Evolutionary conservation across 2,888 invertebrate species (phyloP).

Genomic region (Synanthedon tipuliformis): DNA sequence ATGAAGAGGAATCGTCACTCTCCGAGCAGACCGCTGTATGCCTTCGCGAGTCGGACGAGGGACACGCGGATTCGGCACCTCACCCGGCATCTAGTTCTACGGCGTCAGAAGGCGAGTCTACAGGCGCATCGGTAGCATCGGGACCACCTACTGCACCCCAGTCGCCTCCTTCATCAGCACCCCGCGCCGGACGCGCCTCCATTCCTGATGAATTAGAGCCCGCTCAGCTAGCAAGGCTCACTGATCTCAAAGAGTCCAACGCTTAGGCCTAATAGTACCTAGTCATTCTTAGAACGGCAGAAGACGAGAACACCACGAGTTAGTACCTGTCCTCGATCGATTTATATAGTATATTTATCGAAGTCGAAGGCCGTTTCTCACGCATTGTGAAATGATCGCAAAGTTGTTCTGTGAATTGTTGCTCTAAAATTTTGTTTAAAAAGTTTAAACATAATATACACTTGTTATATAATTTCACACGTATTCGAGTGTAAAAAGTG

Average conservation of each 20-base stretch:
- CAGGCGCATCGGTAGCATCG: slow-evolving; percentile 69
- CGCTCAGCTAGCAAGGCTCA: slow-evolving; percentile 87
- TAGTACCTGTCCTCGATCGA: background rate
- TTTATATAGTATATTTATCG: slow-evolving; percentile 1
- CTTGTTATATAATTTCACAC: too few species aligned
- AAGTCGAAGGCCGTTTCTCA: slow-evolving; percentile 17
- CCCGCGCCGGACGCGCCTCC: slow-evolving; percentile 83
- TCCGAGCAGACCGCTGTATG: slow-evolving; percentile 63
- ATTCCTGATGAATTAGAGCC: slow-evolving; percentile 91
- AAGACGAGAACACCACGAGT: background rate
- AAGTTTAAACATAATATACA: too few species aligned
- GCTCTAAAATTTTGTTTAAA: too few species aligned
- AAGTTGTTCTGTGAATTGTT: background rate
- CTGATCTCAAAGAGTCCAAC: slow-evolving; percentile 91
- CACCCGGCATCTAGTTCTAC: slow-evolving; percentile 74
- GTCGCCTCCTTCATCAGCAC: slow-evolving; percentile 74
- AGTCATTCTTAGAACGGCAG: background rate
- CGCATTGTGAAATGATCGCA: background rate
- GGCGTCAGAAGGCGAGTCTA: slow-evolving; percentile 74
- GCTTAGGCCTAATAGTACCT: slow-evolving; percentile 74
- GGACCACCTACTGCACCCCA: slow-evolving; percentile 69
- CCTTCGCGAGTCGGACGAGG: slow-evolving; percentile 60
- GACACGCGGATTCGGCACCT: slow-evolving; percentile 70
- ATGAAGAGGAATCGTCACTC: slow-evolving; percentile 59
- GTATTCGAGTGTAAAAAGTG: too few species aligned